Evolutionary conservation across 2,797 vertebrate genomes (phyloP), one percentile per base, ranked within the genome.

Genomic region (Rhinoraja longicauda): DNA sequence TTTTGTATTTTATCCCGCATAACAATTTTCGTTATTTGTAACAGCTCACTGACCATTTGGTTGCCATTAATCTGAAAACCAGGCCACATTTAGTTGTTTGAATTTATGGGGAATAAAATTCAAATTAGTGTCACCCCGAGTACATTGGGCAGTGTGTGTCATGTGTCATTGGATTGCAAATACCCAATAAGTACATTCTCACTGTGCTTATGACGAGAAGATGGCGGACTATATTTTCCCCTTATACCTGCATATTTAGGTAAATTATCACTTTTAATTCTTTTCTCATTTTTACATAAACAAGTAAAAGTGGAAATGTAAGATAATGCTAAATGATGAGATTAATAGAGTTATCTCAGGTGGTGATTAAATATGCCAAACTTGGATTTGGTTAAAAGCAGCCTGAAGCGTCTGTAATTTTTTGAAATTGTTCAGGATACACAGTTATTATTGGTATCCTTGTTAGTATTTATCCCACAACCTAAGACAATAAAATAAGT

Each of bases 1-100:
- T 88, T 88, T 64, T 32, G 64, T 88, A 64, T 64, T 88, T 88
- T 88, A 88, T 19, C 67, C 59, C n/a, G 29, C 17, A 17, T 86
- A 29, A 86, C 82, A 86, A 17, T 84, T 84, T 10, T 0, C 57
- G n/a, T 32, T 59, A 62, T 64, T 86, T 15, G 62, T 62, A 86
- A 32, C 57, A 86, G 29, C 6, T 32, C 82, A 86, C n/a, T 62
- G 29, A 32, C 53, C 81, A 84, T 84, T 84, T 84, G 81, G 81
- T 59, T 57, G 29, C 53, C 45, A 84, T 84, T 84, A 86, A 62
- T 86, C 57, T 26, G 82, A 32, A 86, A 64, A 6, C n/a, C 29
- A 86, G 29, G n/a, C 57, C 57, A 86, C 29, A 32, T 64, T n/a
- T 86, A 62, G 79, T 82, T 82, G 57, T 86, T 86, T 64, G 57